Conservation (phyloP, 2,113 vertebrate species). For the Ascaphus truei region DNA sequence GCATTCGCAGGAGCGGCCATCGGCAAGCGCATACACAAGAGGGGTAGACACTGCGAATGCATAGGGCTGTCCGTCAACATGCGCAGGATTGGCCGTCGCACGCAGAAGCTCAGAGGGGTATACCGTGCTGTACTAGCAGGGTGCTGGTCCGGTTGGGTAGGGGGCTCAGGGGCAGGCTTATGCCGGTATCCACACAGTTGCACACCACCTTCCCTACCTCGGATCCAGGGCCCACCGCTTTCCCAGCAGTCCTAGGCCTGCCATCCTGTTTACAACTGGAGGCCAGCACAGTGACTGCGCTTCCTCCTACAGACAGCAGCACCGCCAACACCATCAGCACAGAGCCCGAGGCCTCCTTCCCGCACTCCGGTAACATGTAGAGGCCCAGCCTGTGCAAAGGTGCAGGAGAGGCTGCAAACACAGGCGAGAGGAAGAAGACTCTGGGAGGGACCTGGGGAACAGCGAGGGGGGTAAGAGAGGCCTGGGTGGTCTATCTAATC, state of each 20-base stretch:
- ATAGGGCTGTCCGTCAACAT: no score
- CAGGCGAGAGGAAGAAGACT: no score
- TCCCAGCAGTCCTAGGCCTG: constrained; percentile 45
- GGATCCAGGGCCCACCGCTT: constrained; percentile 36
- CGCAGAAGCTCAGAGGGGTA: neutral
- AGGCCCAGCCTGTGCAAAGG: neutral
- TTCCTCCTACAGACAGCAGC: constrained; percentile 34
- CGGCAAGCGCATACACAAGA: no score
- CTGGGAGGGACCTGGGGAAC: no score
- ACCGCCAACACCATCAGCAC: constrained; percentile 12
- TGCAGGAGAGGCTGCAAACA: no score
- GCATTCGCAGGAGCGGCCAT: no score
- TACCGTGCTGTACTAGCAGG: constrained; percentile 75
- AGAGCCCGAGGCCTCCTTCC: constrained; percentile 11
- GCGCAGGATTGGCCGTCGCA: no score
- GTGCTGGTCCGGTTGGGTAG: constrained; percentile 86
- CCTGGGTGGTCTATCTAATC: neutral
- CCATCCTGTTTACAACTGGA: constrained; percentile 63
- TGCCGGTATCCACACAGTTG: constrained; percentile 82
- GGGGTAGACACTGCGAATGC: no score
- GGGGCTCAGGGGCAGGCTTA: constrained; percentile 69
- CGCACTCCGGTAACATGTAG: neutral
- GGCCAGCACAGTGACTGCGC: constrained; percentile 40
- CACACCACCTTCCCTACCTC: constrained; percentile 78
- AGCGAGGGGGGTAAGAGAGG: no score